Evolutionary conservation across 2,888 invertebrate species (phyloP).

Genomic region (Nemapogon koenigi): DNA sequence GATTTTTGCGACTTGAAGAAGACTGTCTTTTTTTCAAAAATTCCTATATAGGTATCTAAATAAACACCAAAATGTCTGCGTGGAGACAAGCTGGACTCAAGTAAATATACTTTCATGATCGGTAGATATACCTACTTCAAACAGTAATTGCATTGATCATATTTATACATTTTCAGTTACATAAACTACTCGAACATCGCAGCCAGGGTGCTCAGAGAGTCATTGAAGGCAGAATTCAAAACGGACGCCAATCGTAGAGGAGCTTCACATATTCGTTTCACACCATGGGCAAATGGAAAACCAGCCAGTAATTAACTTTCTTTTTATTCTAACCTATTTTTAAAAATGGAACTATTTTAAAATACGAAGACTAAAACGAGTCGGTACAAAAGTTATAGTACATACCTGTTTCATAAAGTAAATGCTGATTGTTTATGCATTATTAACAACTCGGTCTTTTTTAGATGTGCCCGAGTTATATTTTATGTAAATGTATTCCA

Average conservation of each 20-base stretch:
- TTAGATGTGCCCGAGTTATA: too few species aligned
- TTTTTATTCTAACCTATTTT: background rate
- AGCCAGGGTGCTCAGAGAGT: constrained; percentile 79
- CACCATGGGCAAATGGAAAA: constrained; percentile 90
- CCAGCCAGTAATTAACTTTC: constrained; percentile 74
- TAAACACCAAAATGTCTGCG: constrained; percentile 67
- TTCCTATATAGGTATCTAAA: too few species aligned
- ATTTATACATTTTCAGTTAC: constrained; percentile 75
- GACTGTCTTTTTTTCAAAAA: too few species aligned
- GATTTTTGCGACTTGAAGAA: too few species aligned
- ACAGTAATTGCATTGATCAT: too few species aligned
- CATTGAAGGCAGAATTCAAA: constrained; percentile 78
- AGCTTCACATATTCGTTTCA: constrained; percentile 78
- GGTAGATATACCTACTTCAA: constrained; percentile 23
- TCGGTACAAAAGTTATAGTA: too few species aligned
- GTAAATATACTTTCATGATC: constrained; percentile 56
- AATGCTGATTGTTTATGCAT: too few species aligned
- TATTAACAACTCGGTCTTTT: too few species aligned
- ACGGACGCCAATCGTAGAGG: constrained; percentile 79
- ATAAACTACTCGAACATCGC: constrained; percentile 96
- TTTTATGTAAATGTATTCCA: background rate
- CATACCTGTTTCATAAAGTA: too few species aligned
- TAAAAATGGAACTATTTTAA: too few species aligned
- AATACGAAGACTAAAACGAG: too few species aligned
- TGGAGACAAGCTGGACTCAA: constrained; percentile 87